Percentiles rank a stretch among this genome's conserved stretches.
phyloP scores from a whole-genome alignment of 2,113 vertebrate species.

The Psittacula cyanocephala region DNA sequence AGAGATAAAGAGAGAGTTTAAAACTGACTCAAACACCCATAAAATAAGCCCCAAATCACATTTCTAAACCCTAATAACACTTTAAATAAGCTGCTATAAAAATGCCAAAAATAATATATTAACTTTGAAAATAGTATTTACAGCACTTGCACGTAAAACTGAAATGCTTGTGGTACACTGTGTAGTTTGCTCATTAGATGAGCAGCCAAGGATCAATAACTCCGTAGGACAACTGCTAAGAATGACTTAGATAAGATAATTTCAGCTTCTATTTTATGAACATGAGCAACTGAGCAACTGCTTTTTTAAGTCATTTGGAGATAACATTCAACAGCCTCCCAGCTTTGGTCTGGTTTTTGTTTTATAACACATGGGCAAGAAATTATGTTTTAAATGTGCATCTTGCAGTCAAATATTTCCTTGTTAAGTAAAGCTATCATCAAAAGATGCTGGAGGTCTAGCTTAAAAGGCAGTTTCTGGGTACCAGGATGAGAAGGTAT shows the following conservation, averaged over 20 bases:
- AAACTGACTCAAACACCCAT: constrained; percentile 48
- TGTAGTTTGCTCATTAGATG: constrained; percentile 48
- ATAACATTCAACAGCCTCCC: neutral
- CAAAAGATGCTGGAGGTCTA: neutral
- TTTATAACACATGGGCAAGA: neutral
- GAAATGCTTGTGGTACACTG: constrained; percentile 47
- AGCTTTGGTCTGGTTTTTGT: neutral
- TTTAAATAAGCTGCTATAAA: constrained; percentile 64
- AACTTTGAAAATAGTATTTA: constrained; percentile 52
- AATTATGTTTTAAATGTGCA: neutral
- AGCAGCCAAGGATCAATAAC: constrained; percentile 54
- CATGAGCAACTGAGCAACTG: neutral
- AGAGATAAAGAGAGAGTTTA: constrained; percentile 15
- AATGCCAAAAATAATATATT: constrained; percentile 47
- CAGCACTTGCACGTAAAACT: constrained; percentile 51
- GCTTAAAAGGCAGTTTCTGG: neutral
- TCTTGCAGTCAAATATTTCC: neutral
- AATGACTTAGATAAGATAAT: constrained; percentile 22
- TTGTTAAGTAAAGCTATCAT: neutral
- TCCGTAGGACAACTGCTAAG: constrained; percentile 35
- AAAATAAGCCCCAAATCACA: constrained; percentile 40
- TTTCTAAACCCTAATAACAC: constrained; percentile 61
- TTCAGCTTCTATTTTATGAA: constrained; percentile 17
- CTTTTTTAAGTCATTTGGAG: neutral
- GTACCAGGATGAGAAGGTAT: neutral